Evolutionary conservation across 2,113 vertebrate species (phyloP), one percentile per base, ranked within the genome.

Genomic region (Pterocles gutturalis): DNA sequence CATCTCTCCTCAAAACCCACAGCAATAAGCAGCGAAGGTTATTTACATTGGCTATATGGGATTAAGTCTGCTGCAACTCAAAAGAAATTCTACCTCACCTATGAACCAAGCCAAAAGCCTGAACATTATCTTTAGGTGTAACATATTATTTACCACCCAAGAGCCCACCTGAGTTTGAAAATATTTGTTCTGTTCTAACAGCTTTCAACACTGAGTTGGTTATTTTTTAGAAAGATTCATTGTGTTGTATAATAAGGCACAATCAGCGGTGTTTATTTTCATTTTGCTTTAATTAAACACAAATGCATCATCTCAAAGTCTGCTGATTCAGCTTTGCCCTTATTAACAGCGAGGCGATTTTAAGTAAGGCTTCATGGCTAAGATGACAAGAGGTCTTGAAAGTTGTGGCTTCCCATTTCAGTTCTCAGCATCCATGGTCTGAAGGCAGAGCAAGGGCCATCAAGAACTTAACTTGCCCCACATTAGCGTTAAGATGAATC

Each of bases 401-500:
- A 36, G 18, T 1, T 15, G 14, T 0, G 13, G 10, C 29, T 70
- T 67, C 16, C 18, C 65, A 4, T 16, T 29, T 26, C 75, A 25
- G 31, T 2, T 41, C 58, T 41, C 64, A 4, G 36, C 65, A 41
- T 7, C n/a, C 60, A 5, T 0, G 8, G 29, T 6, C 14, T 3
- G 25, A 51, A 55, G 58, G 5, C 21, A 46, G 0, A 0, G n/a
- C 10, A 11, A 10, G 9, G 17, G 38, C n/a, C 11, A 1, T 0
- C 38, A 10, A 2, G 25, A 15, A 1, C 12, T 18, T 10, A 2
- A 19, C 45, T 7, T 0, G 11, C 17, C 36, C 41, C 0, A 0
- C 3, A 3, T 2, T 2, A 1, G 72, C 14, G 9, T 7, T 4
- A 5, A 21, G 62, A 3, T 0, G 28, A 29, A 18, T 4, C 25